phyloP scores from a whole-genome alignment of 1,140 invertebrate species.

The Brachionus rubens region DNA sequence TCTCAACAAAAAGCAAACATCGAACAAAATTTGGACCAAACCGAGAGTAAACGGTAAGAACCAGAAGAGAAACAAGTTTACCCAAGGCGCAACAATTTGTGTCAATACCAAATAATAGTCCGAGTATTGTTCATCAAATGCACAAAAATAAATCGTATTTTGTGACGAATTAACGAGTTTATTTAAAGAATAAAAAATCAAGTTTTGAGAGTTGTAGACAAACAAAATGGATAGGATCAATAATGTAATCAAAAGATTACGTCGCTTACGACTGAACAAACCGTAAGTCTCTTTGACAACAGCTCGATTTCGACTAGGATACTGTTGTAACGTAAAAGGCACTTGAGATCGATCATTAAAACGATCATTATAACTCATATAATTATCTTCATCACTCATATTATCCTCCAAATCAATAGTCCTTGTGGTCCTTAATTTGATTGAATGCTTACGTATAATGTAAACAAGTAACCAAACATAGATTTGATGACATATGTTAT shows the following conservation, averaged over 20 bases:
- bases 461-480: slow-evolving; percentile 5
- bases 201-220: slow-evolving; percentile 15
- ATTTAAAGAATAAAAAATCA: slow-evolving; percentile 29
- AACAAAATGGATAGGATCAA: not conserved
- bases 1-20: slow-evolving; percentile 16
- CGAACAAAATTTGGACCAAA: not conserved
- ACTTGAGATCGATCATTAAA: slow-evolving; percentile 5
- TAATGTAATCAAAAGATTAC: not conserved
- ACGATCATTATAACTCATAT: not conserved
- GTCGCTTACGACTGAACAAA: not conserved
- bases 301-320: not conserved
- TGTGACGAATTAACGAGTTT: not conserved
- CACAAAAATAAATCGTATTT: slow-evolving; percentile 26
- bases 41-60: not conserved
- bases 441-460: not conserved
- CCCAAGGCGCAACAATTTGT: not conserved
- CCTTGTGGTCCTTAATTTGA: not conserved
- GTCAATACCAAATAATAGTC: slow-evolving; percentile 1
- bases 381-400: not conserved
- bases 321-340: not conserved
- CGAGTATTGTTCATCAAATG: slow-evolving; percentile 24
- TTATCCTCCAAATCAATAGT: not conserved
- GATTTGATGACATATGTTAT: slow-evolving; percentile 18
- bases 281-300: not conserved
- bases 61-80: slow-evolving; percentile 21